Evolutionary conservation across 2,797 vertebrate species (phyloP), one percentile per base, ranked within the genome.

Genomic region (Argya squamiceps): DNA sequence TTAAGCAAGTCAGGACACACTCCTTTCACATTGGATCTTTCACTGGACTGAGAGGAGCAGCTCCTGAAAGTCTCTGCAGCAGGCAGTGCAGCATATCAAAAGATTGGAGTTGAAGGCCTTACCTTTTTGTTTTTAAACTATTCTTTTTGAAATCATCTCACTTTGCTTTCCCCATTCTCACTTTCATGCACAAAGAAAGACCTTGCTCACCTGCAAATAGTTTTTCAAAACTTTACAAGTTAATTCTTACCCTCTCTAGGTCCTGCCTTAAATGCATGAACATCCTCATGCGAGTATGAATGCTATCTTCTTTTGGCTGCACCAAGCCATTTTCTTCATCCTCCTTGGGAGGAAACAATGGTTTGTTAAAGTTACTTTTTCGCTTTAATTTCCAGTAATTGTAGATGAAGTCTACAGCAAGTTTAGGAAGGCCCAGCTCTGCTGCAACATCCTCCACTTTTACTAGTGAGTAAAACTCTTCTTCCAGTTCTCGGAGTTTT

Each of bases 241-340:
- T 78, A 39, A 78, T 26, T 81, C 98, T 98, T 98, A 99, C 99
- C 98, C 99, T 98, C 95, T 99, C 99, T 90, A 99, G 97, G 97
- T 99, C 99, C 97, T 99, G 99, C 11, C 99, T 98, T 82, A 99
- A 98, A 89, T 99, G 99, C 99, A 99, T 99, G 97, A 99, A 99
- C 99, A 99, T 99, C 94, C 99, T 98, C 99, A 99, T 99, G 92
- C 99, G 99, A n/a, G 99, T 99, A 95, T 99, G 99, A 96, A 99
- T 99, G 97, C 98, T 99, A 97, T 99, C 99, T 97, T 99, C 99
- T 97, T 99, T 99, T n/a, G 99, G 99, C 97, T 99, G 98, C 96
- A 99, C 98, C 92, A 99, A 98, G 95, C 99, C 97, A 96, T 99
- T 99, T 98, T 99, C 99, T 97, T 99, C 99, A 58, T 99, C 99